phyloP scores from a whole-genome alignment of 2,888 invertebrate genomes.

The Piscicola geometra region DNA sequence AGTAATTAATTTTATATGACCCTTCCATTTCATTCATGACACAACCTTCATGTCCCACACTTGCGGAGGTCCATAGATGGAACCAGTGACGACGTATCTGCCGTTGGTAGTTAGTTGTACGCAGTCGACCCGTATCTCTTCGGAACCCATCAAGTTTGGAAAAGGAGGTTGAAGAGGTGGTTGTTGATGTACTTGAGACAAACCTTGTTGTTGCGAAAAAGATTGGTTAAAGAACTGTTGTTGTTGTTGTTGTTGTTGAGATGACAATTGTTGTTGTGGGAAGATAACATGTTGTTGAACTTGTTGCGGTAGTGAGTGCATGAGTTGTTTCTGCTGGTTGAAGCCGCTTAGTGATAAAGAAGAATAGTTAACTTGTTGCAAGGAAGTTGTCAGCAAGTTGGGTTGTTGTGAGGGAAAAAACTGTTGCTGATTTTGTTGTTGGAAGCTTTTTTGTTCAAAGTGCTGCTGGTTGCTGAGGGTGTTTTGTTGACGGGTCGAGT shows the following conservation, averaged over 20 bases:
- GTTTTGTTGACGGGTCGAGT: background rate
- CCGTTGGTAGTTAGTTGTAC: constrained; percentile 53
- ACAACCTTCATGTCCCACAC: constrained; percentile 56
- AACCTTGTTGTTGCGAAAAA: background rate
- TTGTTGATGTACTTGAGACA: background rate
- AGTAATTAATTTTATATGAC: too few relatives aligned
- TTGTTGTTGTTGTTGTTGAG: constrained; percentile 21
- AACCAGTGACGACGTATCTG: constrained; percentile 54
- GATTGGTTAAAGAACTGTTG: background rate
- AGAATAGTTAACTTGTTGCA: constrained; percentile 33
- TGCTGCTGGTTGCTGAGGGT: constrained; percentile 20
- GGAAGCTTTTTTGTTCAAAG: background rate
- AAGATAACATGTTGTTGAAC: background rate
- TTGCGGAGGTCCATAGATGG: constrained; percentile 55
- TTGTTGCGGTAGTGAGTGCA: constrained; percentile 12
- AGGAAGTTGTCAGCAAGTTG: background rate
- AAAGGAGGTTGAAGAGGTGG: background rate
- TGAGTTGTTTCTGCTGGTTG: constrained; percentile 36
- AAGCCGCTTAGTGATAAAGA: background rate
- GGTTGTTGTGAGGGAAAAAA: too few relatives aligned
- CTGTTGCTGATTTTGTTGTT: background rate
- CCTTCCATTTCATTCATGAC: too few relatives aligned
- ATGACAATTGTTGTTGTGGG: constrained; percentile 11
- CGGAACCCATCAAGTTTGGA: constrained; percentile 46
- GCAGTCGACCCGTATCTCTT: constrained; percentile 55